Base-by-base conservation (phyloP, 2,888 invertebrate genomes). In the Toxonevra muliebris region DNA sequence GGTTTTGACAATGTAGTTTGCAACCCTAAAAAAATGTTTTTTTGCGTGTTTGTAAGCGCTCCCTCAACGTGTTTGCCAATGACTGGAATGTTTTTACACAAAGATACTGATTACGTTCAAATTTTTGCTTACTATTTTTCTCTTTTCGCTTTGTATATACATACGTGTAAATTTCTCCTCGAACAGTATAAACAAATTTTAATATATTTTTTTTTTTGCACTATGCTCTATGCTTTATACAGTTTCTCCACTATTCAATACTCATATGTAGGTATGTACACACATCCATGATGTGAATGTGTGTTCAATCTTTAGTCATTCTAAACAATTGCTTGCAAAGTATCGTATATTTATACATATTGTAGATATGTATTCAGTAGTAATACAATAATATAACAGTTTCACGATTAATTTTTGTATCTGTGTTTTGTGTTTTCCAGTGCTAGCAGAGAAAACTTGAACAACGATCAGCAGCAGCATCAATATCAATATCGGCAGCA, bases 391-490 rank as follows among this genome's bases (percentile, higher is more conserved):
- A 53, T 53, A 52, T 60, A 15, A 42, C 15, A 52, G 43, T 58
- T 53, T 19, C 41, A 54, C 48, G 20, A 13, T 30, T 53, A 15
- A 13, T 54, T 45, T 64, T 57, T 69, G 66, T 71, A 65, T 73
- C 73, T 74, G 75, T 72, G 72, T 66, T 61, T 59, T 63, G 43
- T 76, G 69, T 73, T 72, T 76, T 79, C 66, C 75, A 82, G 81
- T 76, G 81, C 82, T 79, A 84, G 83, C 79, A 79, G 83, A 78
- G 84, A 83, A 79, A 83, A 82, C 79, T 81, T 82, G 77, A 81
- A 76, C 79, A 81, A 77, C 70, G 76, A 75, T 73, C 78, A 76
- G 74, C 78, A 80, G 69, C 78, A 78, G 61, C 73, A 73, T 57
- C 73, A 75, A 55, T 75, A 75, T 61, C 76, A 73, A 64, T 73